Evolutionary conservation across 2,113 vertebrate species (phyloP).

Genomic region (Pollachius pollachius): DNA sequence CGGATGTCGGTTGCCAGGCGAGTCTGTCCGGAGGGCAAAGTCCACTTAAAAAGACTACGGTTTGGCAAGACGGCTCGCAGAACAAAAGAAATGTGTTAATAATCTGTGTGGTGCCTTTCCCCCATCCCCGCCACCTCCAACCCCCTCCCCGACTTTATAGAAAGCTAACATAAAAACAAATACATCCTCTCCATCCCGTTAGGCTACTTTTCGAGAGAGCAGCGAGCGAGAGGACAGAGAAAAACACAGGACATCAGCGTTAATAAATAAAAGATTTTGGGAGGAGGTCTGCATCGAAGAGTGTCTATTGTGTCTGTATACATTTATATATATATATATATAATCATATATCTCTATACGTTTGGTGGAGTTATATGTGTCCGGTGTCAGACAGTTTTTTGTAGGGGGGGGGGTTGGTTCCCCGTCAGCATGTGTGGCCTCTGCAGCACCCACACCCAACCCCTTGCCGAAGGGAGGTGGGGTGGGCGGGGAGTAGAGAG

Average conservation of each 20-base stretch:
- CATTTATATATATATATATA: slow-evolving; percentile 70
- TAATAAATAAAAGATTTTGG: slow-evolving; percentile 75
- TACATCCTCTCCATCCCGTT: slow-evolving; percentile 48
- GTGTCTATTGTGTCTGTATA: slow-evolving; percentile 69
- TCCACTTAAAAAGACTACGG: slow-evolving; percentile 53
- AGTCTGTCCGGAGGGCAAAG: slow-evolving; percentile 45
- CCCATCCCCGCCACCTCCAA: slow-evolving; percentile 26
- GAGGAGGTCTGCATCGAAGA: slow-evolving; percentile 74
- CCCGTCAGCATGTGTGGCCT: too few relatives aligned
- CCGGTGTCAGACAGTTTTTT: slow-evolving; percentile 59
- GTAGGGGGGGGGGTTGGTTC: background rate
- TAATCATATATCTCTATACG: slow-evolving; percentile 64
- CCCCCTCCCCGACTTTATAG: slow-evolving; percentile 34
- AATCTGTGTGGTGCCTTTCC: slow-evolving; percentile 27
- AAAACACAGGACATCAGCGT: slow-evolving; percentile 62
- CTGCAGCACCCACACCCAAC: too few relatives aligned
- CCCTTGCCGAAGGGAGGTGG: slow-evolving; percentile 9
- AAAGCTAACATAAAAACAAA: slow-evolving; percentile 37
- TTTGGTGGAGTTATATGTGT: slow-evolving; percentile 67
- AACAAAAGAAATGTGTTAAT: slow-evolving; percentile 34
- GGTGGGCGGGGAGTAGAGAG: background rate
- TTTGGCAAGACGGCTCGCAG: slow-evolving; percentile 67
- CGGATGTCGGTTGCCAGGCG: slow-evolving; percentile 2
- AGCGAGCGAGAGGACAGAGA: background rate
- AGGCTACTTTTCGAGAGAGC: slow-evolving; percentile 43